phyloP scores from a whole-genome alignment of 1,140 invertebrate genomes.

The Drosophila navojoa region DNA sequence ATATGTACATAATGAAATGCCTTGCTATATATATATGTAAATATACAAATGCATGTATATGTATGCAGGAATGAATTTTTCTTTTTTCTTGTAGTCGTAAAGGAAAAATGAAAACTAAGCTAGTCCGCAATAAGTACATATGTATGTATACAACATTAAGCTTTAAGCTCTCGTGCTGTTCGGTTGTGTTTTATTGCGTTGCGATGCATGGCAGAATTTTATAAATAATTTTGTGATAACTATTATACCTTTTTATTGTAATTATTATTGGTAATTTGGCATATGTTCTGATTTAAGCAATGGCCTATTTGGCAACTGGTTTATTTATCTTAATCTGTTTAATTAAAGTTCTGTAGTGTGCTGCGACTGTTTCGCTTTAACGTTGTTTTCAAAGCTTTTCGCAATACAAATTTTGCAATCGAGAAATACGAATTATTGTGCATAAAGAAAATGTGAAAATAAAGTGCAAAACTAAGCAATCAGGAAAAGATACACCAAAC shows the following conservation, averaged over 20 bases:
- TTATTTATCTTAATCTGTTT: too few relatives aligned
- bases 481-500: neutral
- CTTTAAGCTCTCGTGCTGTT: constrained; percentile 53
- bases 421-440: constrained; percentile 18
- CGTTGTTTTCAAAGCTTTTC: constrained; percentile 11
- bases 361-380: constrained; percentile 15
- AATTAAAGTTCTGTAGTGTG: neutral
- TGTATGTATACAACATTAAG: constrained; percentile 29
- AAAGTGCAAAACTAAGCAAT: constrained; percentile 21
- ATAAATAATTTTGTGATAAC: constrained; percentile 3
- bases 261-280: neutral
- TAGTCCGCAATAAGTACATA: constrained; percentile 14
- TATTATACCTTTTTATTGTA: neutral
- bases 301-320: too few relatives aligned
- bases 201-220: constrained; percentile 10
- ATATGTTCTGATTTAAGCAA: too few relatives aligned
- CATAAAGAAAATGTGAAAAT: constrained; percentile 7
- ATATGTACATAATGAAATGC: neutral
- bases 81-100: neutral
- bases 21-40: neutral
- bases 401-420: constrained; percentile 22
- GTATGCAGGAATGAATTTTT: neutral
- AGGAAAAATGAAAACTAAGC: constrained; percentile 30
- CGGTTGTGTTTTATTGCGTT: constrained; percentile 49
- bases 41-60: neutral